phyloP scores from a whole-genome alignment of 2,888 invertebrate species.

The Acrobasis suavella region DNA sequence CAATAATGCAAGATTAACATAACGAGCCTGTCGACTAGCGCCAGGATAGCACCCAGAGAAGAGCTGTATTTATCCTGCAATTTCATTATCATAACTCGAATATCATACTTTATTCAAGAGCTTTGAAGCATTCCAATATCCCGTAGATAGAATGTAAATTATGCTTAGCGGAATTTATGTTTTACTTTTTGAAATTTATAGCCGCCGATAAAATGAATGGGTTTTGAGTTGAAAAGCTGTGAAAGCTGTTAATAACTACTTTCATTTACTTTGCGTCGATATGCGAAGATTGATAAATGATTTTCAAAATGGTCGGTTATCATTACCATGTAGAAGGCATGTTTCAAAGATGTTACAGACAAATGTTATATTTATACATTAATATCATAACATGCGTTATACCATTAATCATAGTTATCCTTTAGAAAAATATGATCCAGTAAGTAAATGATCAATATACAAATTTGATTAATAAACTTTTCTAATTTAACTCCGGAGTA shows the following conservation, averaged over 20 bases:
- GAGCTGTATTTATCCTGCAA: neutral
- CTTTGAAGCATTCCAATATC: conserved; percentile 9
- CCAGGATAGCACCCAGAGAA: neutral
- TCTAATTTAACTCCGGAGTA: too few relatives aligned
- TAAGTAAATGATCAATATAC: neutral
- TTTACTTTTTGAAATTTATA: conserved; percentile 10
- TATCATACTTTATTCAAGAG: conserved; percentile 5
- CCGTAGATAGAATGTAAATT: conserved; percentile 6
- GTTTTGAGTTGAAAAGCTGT: neutral
- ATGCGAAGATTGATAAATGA: neutral
- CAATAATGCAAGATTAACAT: neutral
- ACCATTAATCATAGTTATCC: too few relatives aligned
- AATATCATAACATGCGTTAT: neutral
- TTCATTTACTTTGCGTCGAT: neutral
- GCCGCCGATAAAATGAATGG: conserved; percentile 5
- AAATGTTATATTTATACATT: neutral
- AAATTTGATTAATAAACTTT: too few relatives aligned
- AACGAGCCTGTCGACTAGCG: neutral
- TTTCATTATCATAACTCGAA: conserved; percentile 14
- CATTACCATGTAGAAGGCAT: neutral
- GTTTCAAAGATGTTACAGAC: neutral
- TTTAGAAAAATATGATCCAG: neutral
- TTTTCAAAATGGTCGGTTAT: neutral
- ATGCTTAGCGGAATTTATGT: conserved; percentile 2
- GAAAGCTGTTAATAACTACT: neutral